These are phyloP conservation scores for Trachythela sp. DNA, from an alignment of 64 coral and sea anemone genomes.

Conservation along the genomic window DNA sequence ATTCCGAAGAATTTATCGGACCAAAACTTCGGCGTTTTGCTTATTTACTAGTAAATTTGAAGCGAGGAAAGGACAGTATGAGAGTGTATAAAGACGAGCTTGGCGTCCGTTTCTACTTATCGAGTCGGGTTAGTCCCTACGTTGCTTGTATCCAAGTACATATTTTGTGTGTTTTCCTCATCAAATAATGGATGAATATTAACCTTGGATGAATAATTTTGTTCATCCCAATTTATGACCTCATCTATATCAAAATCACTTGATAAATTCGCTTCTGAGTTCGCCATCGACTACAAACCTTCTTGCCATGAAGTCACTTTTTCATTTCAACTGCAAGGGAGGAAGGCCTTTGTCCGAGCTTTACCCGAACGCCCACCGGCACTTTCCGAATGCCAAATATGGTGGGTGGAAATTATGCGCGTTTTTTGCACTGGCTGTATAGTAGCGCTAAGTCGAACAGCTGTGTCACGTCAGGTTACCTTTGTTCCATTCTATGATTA, in stretches of 20 bases:
- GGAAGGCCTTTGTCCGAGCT: not conserved
- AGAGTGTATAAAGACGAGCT: not conserved
- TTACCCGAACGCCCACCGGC: not conserved
- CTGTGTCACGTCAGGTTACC: too few species aligned
- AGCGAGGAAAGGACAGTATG: not conserved
- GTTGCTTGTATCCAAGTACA: not conserved
- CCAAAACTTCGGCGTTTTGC: not conserved
- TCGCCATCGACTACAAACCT: conserved; percentile 2
- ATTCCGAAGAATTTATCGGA: conserved; percentile 13
- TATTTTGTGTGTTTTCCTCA: not conserved
- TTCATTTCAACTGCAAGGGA: not conserved
- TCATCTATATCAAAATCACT: conserved; percentile 28
- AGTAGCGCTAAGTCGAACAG: too few species aligned
- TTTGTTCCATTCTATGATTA: too few species aligned
- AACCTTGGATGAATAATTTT: conserved; percentile 22
- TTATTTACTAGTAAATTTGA: not conserved
- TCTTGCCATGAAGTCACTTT: not conserved
- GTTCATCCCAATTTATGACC: conserved; percentile 29
- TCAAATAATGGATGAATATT: not conserved
- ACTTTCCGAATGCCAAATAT: not conserved
- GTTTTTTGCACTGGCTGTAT: too few species aligned
- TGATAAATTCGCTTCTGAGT: conserved; percentile 19
- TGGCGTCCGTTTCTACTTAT: not conserved
- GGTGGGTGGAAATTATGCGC: too few species aligned
- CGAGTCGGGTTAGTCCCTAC: not conserved